A percentile compares a stretch with the other conserved stretches of the same genome.
phyloP scores from a whole-genome alignment of 2,888 invertebrate genomes.

The Salpingus planirostris region DNA sequence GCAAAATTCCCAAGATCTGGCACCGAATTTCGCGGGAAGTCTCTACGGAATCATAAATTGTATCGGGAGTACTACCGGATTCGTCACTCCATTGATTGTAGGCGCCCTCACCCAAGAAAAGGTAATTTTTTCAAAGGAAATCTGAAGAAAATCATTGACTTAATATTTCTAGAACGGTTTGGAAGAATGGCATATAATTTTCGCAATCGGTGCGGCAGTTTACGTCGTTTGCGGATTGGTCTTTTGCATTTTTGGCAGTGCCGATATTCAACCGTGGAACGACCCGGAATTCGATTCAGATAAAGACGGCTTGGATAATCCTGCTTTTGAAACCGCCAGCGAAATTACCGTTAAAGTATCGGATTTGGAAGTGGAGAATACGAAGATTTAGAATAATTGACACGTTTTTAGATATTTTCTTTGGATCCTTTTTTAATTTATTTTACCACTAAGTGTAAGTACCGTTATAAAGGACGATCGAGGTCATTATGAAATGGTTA shows the following conservation, averaged over 20 bases:
- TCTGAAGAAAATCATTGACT: slow-evolving; percentile 1
- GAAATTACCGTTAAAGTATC: slow-evolving; percentile 9
- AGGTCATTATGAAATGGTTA: too few relatives aligned
- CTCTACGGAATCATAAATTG: slow-evolving; percentile 67
- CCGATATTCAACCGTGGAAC: slow-evolving; percentile 65
- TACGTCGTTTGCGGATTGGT: slow-evolving; percentile 61
- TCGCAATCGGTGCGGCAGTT: slow-evolving; percentile 60
- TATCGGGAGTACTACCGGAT: slow-evolving; percentile 59
- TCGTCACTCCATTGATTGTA: slow-evolving; percentile 61
- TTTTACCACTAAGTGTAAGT: too few relatives aligned
- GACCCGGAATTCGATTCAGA: slow-evolving; percentile 19
- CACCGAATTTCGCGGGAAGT: slow-evolving; percentile 65
- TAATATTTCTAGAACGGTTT: slow-evolving; percentile 60
- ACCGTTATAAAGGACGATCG: too few relatives aligned
- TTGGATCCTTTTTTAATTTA: too few relatives aligned
- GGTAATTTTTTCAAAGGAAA: slow-evolving; percentile 20
- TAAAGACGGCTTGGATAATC: slow-evolving; percentile 18
- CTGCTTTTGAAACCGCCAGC: slow-evolving; percentile 16
- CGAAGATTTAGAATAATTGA: slow-evolving; percentile 10
- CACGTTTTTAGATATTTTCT: too few relatives aligned
- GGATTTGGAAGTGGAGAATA: slow-evolving; percentile 10
- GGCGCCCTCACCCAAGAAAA: slow-evolving; percentile 43
- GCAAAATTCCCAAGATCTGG: slow-evolving; percentile 54
- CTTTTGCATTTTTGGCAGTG: slow-evolving; percentile 63
- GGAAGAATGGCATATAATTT: slow-evolving; percentile 64